A percentile compares a stretch with the other conserved stretches of the same genome.
Evolutionary conservation across 2,888 invertebrate species (phyloP).

Genomic region (Eupithecia insigniata): DNA sequence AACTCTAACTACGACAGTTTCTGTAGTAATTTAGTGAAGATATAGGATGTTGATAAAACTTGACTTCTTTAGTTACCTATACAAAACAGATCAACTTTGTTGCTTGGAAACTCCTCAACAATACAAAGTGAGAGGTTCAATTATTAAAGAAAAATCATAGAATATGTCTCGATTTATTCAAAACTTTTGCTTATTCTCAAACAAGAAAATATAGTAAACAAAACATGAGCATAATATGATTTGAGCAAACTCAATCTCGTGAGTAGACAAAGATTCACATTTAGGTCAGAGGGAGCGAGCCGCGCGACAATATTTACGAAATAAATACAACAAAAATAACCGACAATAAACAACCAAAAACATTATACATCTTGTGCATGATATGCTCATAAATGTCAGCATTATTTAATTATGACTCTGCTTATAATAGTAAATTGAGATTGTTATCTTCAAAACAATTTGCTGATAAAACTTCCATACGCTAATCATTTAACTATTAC

Average conservation of each 20-base stretch:
- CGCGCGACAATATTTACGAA: slow-evolving; percentile 49
- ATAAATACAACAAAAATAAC: slow-evolving; percentile 42
- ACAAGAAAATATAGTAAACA: slow-evolving; percentile 12
- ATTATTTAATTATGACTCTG: slow-evolving; percentile 17
- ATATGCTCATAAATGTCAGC: slow-evolving; percentile 19
- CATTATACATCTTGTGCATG: slow-evolving; percentile 19
- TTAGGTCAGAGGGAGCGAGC: slow-evolving; percentile 51
- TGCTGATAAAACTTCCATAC: slow-evolving; percentile 21
- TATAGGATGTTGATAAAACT: no score
- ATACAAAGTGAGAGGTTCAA: no score
- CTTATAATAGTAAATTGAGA: slow-evolving; percentile 13
- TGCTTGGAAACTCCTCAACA: neutral
- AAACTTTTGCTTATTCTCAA: neutral
- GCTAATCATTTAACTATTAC: neutral
- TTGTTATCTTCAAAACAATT: slow-evolving; percentile 20
- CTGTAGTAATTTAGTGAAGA: no score
- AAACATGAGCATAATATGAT: slow-evolving; percentile 10
- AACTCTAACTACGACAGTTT: no score
- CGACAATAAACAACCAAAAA: neutral
- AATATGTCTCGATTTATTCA: no score
- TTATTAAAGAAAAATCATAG: no score
- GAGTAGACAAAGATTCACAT: slow-evolving; percentile 47
- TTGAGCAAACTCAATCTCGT: slow-evolving; percentile 34
- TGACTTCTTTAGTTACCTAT: neutral
- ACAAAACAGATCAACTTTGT: neutral